phyloP scores from a whole-genome alignment of 2,797 vertebrate species.

The Cryptoblepharus egeriae region DNA sequence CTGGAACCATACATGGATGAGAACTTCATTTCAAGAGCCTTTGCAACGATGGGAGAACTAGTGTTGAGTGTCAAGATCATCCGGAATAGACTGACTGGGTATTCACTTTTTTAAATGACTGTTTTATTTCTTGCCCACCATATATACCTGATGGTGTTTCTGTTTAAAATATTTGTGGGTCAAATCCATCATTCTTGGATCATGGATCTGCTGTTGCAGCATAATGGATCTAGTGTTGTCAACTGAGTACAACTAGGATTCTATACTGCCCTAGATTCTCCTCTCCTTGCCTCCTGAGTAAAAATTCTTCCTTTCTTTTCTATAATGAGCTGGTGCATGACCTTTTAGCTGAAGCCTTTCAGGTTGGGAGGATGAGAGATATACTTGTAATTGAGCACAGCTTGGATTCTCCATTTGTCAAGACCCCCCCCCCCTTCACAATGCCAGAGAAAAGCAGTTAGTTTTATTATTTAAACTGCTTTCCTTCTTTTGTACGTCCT shows the following conservation, averaged over 20 bases:
- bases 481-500: no score
- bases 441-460: no score
- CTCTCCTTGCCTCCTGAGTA: no score
- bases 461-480: no score
- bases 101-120: slow-evolving; percentile 50
- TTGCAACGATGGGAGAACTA: slow-evolving; percentile 93
- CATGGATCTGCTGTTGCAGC: background rate
- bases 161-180: background rate
- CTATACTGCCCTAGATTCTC: background rate
- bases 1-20: slow-evolving; percentile 95
- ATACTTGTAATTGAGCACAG: no score
- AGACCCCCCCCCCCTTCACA: no score
- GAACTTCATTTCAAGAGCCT: slow-evolving; percentile 91
- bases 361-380: no score
- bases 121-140: background rate
- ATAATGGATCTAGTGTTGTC: background rate
- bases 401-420: no score
- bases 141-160: background rate
- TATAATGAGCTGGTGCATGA: no score
- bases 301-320: no score
- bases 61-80: slow-evolving; percentile 91
- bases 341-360: no score
- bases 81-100: slow-evolving; percentile 94
- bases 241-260: background rate
- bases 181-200: background rate